phyloP scores from a whole-genome alignment of 2,113 vertebrate genomes.

The Catharus bicknelli region DNA sequence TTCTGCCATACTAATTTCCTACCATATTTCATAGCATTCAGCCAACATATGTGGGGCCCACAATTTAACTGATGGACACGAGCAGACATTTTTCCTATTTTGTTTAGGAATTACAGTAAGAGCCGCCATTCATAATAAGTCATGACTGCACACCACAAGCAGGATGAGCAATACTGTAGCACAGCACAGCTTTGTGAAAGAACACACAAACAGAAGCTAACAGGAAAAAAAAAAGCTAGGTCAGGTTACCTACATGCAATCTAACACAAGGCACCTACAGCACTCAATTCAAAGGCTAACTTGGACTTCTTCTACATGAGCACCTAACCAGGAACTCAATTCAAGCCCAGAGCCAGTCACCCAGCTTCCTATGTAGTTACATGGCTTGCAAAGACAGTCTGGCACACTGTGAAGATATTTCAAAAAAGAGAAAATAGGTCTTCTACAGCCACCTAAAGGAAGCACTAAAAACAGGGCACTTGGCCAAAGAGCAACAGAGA shows the following conservation, averaged over 20 bases:
- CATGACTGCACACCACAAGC: background rate
- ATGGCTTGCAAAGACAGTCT: background rate
- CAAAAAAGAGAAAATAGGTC: accelerated
- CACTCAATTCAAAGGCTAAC: background rate
- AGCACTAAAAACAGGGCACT: background rate
- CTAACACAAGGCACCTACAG: background rate
- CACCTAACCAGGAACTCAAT: background rate
- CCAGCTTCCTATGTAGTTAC: background rate
- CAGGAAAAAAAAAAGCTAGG: background rate
- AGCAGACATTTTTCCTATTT: background rate
- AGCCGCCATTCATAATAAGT: background rate
- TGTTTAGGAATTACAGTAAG: background rate
- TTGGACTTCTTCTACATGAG: background rate
- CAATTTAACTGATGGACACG: background rate
- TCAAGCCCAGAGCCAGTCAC: background rate
- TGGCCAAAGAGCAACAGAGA: background rate
- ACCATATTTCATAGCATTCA: background rate
- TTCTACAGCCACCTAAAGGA: background rate
- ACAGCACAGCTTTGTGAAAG: background rate
- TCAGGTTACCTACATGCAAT: background rate
- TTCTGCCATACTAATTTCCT: background rate
- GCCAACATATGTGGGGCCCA: background rate
- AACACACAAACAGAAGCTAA: background rate
- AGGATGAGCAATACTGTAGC: background rate
- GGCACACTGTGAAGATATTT: background rate